Evolutionary conservation across 2,888 invertebrate species (phyloP).

Genomic region (Polymixis lichenea): DNA sequence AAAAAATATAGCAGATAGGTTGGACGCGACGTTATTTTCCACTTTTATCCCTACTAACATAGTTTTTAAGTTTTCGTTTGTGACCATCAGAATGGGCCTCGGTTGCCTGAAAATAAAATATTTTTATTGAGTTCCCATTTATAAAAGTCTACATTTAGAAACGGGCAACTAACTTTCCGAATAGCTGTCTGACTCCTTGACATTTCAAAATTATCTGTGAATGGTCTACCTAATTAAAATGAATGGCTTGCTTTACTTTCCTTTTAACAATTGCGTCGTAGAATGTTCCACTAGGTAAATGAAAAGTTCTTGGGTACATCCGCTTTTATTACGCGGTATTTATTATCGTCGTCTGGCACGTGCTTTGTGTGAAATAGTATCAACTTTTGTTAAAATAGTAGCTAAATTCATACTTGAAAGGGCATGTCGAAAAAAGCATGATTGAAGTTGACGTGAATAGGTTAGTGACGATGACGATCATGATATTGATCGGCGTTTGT

Average conservation of each 20-base stretch:
- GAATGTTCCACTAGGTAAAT: not conserved
- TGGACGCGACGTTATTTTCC: no score
- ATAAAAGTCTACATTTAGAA: not conserved
- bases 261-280: conserved; percentile 9
- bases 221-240: conserved; percentile 41
- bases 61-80: no score
- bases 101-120: not conserved
- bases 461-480: not conserved
- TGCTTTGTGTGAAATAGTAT: not conserved
- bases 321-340: not conserved
- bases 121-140: not conserved
- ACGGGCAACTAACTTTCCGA: conserved; percentile 14
- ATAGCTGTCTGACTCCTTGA: conserved; percentile 13
- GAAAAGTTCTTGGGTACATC: not conserved
- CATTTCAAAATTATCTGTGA: conserved; percentile 38
- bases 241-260: conserved; percentile 26
- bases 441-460: not conserved
- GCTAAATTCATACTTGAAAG: not conserved
- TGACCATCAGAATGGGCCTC: no score
- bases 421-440: not conserved
- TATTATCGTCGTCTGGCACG: not conserved
- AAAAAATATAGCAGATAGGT: no score
- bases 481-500: not conserved
- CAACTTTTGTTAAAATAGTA: not conserved
- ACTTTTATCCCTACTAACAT: no score